Percentiles rank a stretch among this genome's conserved stretches.
Conservation (phyloP, 2,888 invertebrate genomes). For the Macrophya alboannulata region DNA sequence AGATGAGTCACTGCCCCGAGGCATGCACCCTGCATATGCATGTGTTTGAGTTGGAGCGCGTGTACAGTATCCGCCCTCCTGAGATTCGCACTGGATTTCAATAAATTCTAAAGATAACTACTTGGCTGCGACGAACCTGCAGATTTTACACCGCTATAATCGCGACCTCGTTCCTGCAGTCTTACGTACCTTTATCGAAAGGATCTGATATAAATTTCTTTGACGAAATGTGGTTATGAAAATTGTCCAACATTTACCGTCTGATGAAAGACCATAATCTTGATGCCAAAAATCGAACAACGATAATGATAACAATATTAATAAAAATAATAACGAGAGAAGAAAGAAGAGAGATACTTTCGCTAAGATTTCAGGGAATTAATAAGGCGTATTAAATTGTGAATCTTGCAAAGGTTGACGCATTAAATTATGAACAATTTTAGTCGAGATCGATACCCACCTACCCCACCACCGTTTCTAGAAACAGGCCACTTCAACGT, state of each 20-base stretch:
- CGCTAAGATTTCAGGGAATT: neutral
- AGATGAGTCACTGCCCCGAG: conserved; percentile 76
- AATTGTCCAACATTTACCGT: conserved; percentile 22
- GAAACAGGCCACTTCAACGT: conserved; percentile 25
- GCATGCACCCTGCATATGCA: conserved; percentile 78
- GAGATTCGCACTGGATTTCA: conserved; percentile 70
- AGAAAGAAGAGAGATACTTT: neutral
- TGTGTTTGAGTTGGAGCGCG: conserved; percentile 62
- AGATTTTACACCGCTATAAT: neutral
- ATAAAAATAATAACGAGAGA: neutral
- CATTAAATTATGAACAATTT: neutral
- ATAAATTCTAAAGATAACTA: conserved; percentile 75
- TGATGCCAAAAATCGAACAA: neutral
- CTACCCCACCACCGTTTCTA: neutral
- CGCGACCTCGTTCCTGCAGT: conserved; percentile 31
- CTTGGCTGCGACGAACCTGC: conserved; percentile 59
- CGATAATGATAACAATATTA: neutral
- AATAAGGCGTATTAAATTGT: neutral
- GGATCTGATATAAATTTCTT: conserved; percentile 8
- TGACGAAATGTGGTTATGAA: neutral
- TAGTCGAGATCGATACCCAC: neutral
- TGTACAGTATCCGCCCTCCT: conserved; percentile 44
- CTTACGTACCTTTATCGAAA: conserved; percentile 4
- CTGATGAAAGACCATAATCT: neutral
- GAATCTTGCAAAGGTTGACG: neutral